phyloP scores from a whole-genome alignment of 1,140 invertebrate species.

The Galleria mellonella region DNA sequence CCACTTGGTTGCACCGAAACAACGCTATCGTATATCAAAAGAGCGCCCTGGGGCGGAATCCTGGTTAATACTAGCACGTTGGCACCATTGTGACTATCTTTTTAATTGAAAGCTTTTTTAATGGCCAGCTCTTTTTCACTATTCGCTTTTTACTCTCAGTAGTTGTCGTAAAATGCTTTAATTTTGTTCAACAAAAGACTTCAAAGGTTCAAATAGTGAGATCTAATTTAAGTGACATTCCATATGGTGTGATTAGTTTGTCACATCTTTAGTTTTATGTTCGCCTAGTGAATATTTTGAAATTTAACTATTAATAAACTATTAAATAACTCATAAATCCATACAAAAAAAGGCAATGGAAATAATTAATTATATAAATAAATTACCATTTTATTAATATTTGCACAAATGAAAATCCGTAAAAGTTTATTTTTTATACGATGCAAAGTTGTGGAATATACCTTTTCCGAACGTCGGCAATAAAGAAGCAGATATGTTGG shows the following conservation, averaged over 20 bases:
- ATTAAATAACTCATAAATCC: no score
- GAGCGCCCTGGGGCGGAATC: constrained; percentile 34
- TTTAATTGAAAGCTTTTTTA: constrained; percentile 69
- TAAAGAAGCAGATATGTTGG: no score
- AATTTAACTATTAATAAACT: no score
- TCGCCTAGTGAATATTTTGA: constrained; percentile 24
- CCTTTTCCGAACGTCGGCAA: no score
- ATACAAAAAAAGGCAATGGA: no score
- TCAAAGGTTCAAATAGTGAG: constrained; percentile 51
- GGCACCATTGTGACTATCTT: constrained; percentile 64
- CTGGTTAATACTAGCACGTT: constrained; percentile 53
- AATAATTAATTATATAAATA: no score
- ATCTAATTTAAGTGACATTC: constrained; percentile 34
- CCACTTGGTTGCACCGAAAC: constrained; percentile 48
- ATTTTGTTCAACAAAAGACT: constrained; percentile 56
- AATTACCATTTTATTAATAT: no score
- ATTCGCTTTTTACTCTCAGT: constrained; percentile 48
- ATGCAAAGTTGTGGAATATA: no score
- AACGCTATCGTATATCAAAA: constrained; percentile 73
- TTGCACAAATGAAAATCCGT: no score
- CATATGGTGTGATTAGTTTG: constrained; percentile 53
- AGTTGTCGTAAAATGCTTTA: constrained; percentile 58
- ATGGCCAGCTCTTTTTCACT: constrained; percentile 47
- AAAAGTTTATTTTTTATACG: no score
- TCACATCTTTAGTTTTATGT: constrained; percentile 58